These are phyloP conservation scores for Esox lucius DNA, from an alignment of 2,797 vertebrate genomes.

Conservation along the genomic window DNA sequence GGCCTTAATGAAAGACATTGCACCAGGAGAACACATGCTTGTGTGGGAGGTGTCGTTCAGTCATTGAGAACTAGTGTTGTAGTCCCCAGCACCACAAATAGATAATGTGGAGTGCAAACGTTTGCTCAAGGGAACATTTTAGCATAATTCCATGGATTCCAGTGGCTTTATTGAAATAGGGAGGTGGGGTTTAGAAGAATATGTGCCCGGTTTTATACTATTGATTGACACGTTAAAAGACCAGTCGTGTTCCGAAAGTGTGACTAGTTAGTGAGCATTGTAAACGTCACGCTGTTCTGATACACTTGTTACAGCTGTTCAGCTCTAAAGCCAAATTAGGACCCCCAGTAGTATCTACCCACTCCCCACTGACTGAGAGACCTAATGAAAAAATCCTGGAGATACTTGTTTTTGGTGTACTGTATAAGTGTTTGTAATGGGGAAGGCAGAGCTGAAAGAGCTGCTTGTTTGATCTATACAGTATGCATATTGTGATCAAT, in stretches of 20 bases:
- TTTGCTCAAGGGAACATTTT: neutral
- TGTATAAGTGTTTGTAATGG: constrained; percentile 71
- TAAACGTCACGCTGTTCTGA: constrained; percentile 28
- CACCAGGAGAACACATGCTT: constrained; percentile 37
- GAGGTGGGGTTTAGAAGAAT: neutral
- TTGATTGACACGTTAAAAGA: constrained; percentile 44
- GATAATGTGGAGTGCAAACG: constrained; percentile 50
- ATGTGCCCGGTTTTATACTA: constrained; percentile 42
- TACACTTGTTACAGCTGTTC: constrained; percentile 31
- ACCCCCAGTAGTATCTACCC: constrained; percentile 47
- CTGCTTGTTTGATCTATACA: constrained; percentile 48
- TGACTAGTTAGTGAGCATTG: constrained; percentile 17
- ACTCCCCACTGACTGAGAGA: constrained; percentile 51
- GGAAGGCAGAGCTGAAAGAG: constrained; percentile 56
- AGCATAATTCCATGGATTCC: neutral
- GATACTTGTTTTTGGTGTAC: constrained; percentile 81
- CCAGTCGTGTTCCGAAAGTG: constrained; percentile 26
- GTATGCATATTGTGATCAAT: constrained; percentile 51
- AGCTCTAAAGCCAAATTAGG: constrained; percentile 63
- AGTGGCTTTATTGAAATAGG: constrained; percentile 6
- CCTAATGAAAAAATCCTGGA: constrained; percentile 75
- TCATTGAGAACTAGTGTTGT: constrained; percentile 25
- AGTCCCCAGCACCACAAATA: constrained; percentile 47
- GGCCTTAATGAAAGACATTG: constrained; percentile 57
- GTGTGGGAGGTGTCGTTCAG: constrained; percentile 37